Base-by-base conservation (phyloP, 2,113 vertebrate species). In the Elephantulus edwardii region DNA sequence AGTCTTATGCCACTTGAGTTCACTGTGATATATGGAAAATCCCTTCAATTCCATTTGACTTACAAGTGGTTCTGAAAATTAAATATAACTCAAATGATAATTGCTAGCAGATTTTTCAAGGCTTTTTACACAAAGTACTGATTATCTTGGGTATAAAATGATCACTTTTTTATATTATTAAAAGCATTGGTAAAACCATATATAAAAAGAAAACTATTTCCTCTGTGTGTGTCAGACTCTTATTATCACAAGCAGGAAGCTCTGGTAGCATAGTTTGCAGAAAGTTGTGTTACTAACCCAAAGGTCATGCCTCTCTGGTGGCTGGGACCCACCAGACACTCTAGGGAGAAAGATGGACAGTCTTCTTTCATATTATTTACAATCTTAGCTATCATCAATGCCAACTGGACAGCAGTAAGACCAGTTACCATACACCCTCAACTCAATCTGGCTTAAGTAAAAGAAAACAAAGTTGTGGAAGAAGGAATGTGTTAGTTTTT, bases 81-180 rank as follows among this genome's bases (percentile, higher is more conserved):
- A 79, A 11, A 88, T 89, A 30, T 79, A 90, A 79, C 38, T 12
- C 46, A 35, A 60, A 50, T 74, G 24, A 52, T 38, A 44, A 28
- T 60, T 79, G 62, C 28, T 58, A 71, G 48, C 12, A 71, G 87
- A 81, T 70, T 89, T 87, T 13, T 75, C 50, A 77, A 82, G 62
- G 20, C 6, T 91, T 4, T 56, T 89, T 91, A 3, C 33, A 58
- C 2, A 56, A 10, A 68, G 68, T 46, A 70, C 6, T 64, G 44
- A 66, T 82, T 68, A 85, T 75, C 86, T 94, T 86, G 70, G 6
- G 80, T 44, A 71, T 72, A n/a, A 93, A 93, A 40, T 66, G n/a
- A 86, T 62, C 44, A 30, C 28, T 88, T 68, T 14, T 3, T 19
- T 1, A 66, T 56, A 88, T 86, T 80, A 80, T 64, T 35, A 84